A percentile compares a stretch with the other conserved stretches of the same genome.
Conservation (phyloP, 2,888 invertebrate genomes). For the Buathra laborator region DNA sequence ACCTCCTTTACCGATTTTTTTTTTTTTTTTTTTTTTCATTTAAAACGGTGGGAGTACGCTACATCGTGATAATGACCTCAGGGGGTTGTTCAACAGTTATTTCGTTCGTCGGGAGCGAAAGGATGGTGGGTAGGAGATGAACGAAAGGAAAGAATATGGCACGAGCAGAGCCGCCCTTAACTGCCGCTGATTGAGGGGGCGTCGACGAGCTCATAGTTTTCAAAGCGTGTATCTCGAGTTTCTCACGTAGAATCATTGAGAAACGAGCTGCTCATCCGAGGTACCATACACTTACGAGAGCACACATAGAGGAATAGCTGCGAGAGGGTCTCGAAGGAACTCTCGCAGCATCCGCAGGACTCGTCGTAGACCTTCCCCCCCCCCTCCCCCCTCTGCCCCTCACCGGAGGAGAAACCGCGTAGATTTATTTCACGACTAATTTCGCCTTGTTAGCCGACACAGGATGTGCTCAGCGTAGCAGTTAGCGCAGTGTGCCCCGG, state of each 20-base stretch:
- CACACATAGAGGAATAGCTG: constrained; percentile 2
- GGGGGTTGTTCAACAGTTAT: not conserved
- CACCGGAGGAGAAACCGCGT: constrained; percentile 47
- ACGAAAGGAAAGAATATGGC: constrained; percentile 55
- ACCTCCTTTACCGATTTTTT: too few species aligned
- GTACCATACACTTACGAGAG: constrained; percentile 21
- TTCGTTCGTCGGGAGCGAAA: not conserved
- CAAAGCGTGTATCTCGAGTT: constrained; percentile 61
- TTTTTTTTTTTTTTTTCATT: too few species aligned
- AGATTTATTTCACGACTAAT: constrained; percentile 81
- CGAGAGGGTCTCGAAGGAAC: not conserved
- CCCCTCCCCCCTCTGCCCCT: constrained; percentile 14
- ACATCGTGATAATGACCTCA: not conserved
- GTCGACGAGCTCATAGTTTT: constrained; percentile 77
- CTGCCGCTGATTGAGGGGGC: constrained; percentile 77
- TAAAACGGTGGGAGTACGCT: too few species aligned
- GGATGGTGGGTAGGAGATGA: not conserved
- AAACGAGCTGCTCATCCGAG: constrained; percentile 34
- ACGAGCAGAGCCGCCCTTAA: constrained; percentile 68
- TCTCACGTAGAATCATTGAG: constrained; percentile 54
- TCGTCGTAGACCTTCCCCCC: constrained; percentile 28
- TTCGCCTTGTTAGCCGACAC: constrained; percentile 79
- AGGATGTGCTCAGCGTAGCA: constrained; percentile 69
- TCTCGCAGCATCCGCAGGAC: constrained; percentile 39
- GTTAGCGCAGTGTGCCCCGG: constrained; percentile 51